These are phyloP conservation scores for Drosophila chauvacae DNA, from an alignment of 1,140 invertebrate genomes.

Conservation along the genomic window DNA sequence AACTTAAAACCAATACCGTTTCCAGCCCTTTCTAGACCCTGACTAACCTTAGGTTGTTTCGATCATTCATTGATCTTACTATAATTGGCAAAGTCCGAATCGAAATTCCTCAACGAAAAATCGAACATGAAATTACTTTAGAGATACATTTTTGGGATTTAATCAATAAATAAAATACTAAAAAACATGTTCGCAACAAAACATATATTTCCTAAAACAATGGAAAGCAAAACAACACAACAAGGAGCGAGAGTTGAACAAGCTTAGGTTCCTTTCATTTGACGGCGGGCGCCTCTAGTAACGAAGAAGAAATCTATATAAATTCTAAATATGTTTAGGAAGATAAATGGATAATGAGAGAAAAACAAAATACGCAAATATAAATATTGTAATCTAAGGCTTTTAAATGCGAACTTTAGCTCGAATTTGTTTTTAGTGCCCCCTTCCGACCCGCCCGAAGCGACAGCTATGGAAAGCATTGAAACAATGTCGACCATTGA, in stretches of 20 bases:
- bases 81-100: conserved; percentile 25
- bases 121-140: conserved; percentile 39
- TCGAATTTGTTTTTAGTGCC: conserved; percentile 66
- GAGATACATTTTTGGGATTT: conserved; percentile 34
- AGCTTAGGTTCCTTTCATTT: conserved; percentile 48
- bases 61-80: conserved; percentile 16
- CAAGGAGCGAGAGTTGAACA: conserved; percentile 5
- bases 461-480: conserved; percentile 9
- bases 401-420: conserved; percentile 58
- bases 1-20: no score
- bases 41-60: conserved; percentile 5
- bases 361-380: conserved; percentile 1
- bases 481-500: conserved; percentile 31
- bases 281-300: conserved; percentile 35
- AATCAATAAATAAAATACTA: conserved; percentile 19
- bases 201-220: conserved; percentile 12
- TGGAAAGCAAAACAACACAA: conserved; percentile 12
- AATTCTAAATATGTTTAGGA: conserved; percentile 8
- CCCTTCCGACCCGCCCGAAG: conserved; percentile 10
- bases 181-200: conserved; percentile 35
- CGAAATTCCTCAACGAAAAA: conserved; percentile 62
- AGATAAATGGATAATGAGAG: background rate
- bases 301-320: conserved; percentile 33
- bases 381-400: conserved; percentile 38
- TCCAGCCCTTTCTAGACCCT: background rate